Evolutionary conservation across 2,888 invertebrate genomes (phyloP).

Genomic region (Nemotelus nigrinus): DNA sequence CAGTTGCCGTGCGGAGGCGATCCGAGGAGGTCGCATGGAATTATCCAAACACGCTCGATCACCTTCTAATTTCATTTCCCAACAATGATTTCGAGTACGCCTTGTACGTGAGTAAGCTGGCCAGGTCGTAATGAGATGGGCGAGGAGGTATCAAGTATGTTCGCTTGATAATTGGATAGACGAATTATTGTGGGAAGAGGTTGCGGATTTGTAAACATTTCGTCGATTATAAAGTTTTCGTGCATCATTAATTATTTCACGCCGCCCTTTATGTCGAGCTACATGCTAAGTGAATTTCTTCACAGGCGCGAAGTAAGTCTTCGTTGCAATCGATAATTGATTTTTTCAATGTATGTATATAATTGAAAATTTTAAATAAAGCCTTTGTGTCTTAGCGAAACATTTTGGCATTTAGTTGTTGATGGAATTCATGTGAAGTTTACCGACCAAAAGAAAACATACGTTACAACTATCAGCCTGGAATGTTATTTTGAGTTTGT

Average conservation of each 20-base stretch:
- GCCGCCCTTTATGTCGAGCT: conserved; percentile 19
- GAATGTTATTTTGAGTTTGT: no score
- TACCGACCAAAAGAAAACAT: no score
- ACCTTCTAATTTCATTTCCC: conserved; percentile 40
- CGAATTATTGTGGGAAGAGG: conserved; percentile 27
- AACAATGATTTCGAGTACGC: conserved; percentile 41
- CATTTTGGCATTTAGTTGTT: no score
- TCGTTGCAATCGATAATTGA: background rate
- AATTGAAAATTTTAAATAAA: no score
- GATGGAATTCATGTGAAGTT: no score
- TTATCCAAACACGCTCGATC: conserved; percentile 38
- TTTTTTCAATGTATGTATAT: background rate
- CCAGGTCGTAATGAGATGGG: conserved; percentile 10
- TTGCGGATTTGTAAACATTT: conserved; percentile 41
- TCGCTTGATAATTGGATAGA: conserved; percentile 35
- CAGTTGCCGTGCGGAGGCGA: background rate
- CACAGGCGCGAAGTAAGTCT: background rate
- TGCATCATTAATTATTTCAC: conserved; percentile 28
- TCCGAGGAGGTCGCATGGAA: conserved; percentile 25
- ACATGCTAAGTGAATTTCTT: conserved; percentile 20
- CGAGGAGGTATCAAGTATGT: conserved; percentile 25
- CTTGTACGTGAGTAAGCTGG: conserved; percentile 32
- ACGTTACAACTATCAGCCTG: no score
- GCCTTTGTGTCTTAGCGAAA: no score
- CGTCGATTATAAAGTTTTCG: conserved; percentile 26